Base-by-base conservation (phyloP, 2,888 invertebrate genomes). In the Gortyna flavago region DNA sequence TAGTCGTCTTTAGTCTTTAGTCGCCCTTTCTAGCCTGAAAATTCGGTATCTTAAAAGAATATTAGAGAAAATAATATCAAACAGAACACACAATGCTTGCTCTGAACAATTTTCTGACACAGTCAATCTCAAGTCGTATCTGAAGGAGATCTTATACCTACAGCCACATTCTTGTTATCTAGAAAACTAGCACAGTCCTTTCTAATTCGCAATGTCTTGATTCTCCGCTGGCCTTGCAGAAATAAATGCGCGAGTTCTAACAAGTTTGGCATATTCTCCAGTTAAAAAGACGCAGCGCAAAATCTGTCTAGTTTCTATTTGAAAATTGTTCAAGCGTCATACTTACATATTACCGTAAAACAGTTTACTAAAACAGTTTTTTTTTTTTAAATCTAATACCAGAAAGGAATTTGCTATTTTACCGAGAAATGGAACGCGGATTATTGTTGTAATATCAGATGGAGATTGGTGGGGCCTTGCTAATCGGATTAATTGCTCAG, bases 161-260 rank as follows among this genome's bases (percentile, higher is more conserved):
- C 18, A 16, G 38, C 44, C 32, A 54, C 61, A 69, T 69, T 64
- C 72, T 29, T 62, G 13, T 32, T 48, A 75, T 62, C 74, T 79
- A 48, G 61, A 70, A 70, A 62, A 25, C 79, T 72, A 65, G 61
- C 62, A 59, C n/a, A 61, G 16, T 75, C 44, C 41, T 71, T 67
- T 59, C 72, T 84, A 80, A 84, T 75, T 81, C 54, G 3, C 81
- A 68, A n/a, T 41, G 51, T 62, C 78, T 77, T 71, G 66, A 62
- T 48, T 80, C 32, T n/a, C 8, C 16, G 80, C 85, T 81, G 29
- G 71, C 72, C 65, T 76, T 68, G 85, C 85, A 77, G 65, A 81
- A 84, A 72, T 81, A 71, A 81, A 83, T 76, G 67, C 73, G 61
- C 59, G 41, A 74, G 48, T 71, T 21, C 38, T 68, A 73, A 81